Evolutionary conservation across 2,113 vertebrate species (phyloP).

Genomic region (Climacteris rufus): DNA sequence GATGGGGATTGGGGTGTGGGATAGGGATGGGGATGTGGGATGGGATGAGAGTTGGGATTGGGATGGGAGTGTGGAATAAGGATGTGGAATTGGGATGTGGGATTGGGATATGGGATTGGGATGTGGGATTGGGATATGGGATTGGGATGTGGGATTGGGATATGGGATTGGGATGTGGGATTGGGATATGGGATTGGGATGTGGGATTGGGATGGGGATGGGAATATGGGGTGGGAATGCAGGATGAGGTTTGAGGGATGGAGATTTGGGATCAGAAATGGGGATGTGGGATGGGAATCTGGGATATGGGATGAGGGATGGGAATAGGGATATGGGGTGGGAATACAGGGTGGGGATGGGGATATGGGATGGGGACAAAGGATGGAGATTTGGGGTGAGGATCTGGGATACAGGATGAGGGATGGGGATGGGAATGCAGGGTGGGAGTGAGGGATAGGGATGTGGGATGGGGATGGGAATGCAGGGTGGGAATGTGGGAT

Average conservation of each 20-base stretch:
- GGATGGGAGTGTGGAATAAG: neutral
- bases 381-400: rapidly evolving
- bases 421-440: neutral
- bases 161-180: no score
- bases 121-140: no score
- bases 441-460: neutral
- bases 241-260: no score
- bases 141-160: neutral
- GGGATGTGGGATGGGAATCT: no score
- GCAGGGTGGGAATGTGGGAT: neutral
- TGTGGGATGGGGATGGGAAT: rapidly evolving
- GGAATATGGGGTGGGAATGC: no score
- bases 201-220: no score
- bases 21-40: neutral
- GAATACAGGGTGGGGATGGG: rapidly evolving
- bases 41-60: neutral
- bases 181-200: neutral
- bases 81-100: neutral
- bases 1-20: neutral
- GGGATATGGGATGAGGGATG: no score
- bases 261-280: no score
- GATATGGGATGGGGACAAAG: neutral
- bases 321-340: neutral
- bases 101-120: neutral
- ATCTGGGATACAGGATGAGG: no score